Base-by-base conservation (phyloP, 2,888 invertebrate species). In the Cryptocephalus moraei region DNA sequence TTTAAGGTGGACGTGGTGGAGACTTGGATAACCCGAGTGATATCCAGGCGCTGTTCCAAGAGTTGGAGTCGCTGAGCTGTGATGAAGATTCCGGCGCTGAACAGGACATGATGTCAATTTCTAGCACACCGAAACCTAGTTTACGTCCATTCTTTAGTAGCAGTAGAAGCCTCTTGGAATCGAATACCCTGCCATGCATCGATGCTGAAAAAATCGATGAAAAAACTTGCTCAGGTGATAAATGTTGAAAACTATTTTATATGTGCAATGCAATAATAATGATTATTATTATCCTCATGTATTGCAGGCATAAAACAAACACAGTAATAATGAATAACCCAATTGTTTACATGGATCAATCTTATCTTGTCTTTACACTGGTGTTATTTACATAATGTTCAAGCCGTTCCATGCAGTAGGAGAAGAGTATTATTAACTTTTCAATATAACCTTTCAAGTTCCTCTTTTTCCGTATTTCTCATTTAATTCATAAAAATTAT, bases 71-170 rank as follows among this genome's bases (percentile, higher is more conserved):
- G 52, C 74, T 96, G 52, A 92, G 92, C 59, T 84, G 84, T 64
- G 84, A 84, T 57, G 84, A 84, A 61, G 84, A 84, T 62, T 97
- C 97, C 69, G 94, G 93, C 9, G 94, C 91, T 1, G 94, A 91
- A 8, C 94, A 94, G 65, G 96, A 96, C 71, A 94, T 92, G 44
- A 86, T 96, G 78, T 94, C 93, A 66, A 91, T 96, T 64, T 90
- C 91, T 53, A 96, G 95, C 57, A 95, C 95, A 41, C 96, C 96
- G 12, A 96, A 96, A 70, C 96, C 96, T 41, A 92, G 92, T 57
- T 75, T 97, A 55, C 76, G 93, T 64, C 95, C 95, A 4, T 95
- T 95, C 74, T 95, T 95, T 75, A 91, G 92, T 65, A 91, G 91
- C 70, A 90, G 90, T 57, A 77, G 87, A 55, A 89, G 87, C 57